A percentile compares a stretch with the other conserved stretches of the same genome.
These are phyloP conservation scores for Incurvaria masculella DNA, from an alignment of 2,888 invertebrate species.

Conservation along the genomic window DNA sequence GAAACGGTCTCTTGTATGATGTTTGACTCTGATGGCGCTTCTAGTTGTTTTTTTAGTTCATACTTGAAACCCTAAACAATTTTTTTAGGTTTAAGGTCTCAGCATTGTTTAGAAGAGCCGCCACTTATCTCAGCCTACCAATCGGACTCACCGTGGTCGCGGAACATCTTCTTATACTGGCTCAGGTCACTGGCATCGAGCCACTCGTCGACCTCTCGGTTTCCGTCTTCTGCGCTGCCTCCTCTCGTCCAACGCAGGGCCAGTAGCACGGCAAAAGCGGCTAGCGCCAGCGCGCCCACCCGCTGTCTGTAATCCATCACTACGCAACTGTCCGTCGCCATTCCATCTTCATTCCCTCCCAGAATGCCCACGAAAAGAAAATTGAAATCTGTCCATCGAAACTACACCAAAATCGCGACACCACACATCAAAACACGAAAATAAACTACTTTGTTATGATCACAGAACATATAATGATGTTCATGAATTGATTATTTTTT, in stretches of 20 bases:
- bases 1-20: too few relatives aligned
- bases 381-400: slow-evolving; percentile 33
- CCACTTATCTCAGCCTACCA: too few relatives aligned
- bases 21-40: too few relatives aligned
- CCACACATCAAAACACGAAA: slow-evolving; percentile 15
- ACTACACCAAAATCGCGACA: slow-evolving; percentile 37
- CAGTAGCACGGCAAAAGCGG: neutral
- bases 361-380: too few relatives aligned
- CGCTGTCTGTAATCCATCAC: neutral
- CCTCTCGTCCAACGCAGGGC: neutral
- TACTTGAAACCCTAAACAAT: too few relatives aligned
- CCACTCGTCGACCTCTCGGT: slow-evolving; percentile 68
- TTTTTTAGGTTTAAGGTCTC: too few relatives aligned
- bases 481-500: too few relatives aligned
- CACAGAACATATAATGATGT: too few relatives aligned
- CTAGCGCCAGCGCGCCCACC: neutral
- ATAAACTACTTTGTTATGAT: neutral
- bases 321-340: neutral
- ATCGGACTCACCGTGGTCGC: slow-evolving; percentile 64
- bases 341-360: neutral
- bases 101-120: too few relatives aligned
- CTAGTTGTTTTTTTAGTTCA: too few relatives aligned
- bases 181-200: slow-evolving; percentile 69
- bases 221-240: neutral
- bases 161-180: slow-evolving; percentile 67